Evolutionary conservation across 2,113 vertebrate genomes (phyloP).

Genomic region (Neodon shergylaensis): DNA sequence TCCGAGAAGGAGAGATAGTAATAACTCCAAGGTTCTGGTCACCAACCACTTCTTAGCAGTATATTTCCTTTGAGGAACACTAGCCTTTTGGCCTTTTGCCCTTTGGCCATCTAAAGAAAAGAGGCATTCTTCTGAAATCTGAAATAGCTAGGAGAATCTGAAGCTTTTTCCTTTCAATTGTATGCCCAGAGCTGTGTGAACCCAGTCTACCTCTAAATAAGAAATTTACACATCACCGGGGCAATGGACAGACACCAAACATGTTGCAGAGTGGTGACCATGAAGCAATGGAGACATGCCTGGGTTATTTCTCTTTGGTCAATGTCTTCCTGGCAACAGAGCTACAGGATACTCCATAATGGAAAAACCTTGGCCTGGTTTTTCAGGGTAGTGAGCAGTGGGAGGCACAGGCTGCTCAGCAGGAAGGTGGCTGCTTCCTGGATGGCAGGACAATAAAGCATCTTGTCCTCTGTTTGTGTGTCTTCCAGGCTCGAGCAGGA

Average conservation of each 20-base stretch:
- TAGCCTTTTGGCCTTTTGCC: not conserved
- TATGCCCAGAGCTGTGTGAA: not conserved
- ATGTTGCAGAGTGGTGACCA: too few species aligned
- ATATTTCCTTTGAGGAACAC: constrained; percentile 26
- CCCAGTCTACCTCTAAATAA: not conserved
- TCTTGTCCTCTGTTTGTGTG: constrained; percentile 80
- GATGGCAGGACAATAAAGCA: constrained; percentile 48
- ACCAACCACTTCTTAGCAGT: not conserved
- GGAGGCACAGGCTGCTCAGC: not conserved
- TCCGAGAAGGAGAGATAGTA: not conserved
- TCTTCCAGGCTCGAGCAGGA: constrained; percentile 94
- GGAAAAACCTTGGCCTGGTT: constrained; percentile 5
- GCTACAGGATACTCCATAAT: constrained; percentile 7
- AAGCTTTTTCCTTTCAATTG: not conserved
- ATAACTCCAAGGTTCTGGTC: not conserved
- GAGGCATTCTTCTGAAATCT: not conserved
- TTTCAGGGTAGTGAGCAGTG: not conserved
- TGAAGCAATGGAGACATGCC: not conserved
- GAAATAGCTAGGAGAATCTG: not conserved
- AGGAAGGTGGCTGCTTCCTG: constrained; percentile 54
- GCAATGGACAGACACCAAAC: not conserved
- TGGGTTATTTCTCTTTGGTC: not conserved
- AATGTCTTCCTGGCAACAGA: not conserved
- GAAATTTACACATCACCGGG: not conserved
- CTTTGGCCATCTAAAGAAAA: not conserved